These are phyloP conservation scores for Ichneumoninae sp. DNA, from an alignment of 2,888 invertebrate genomes.

Conservation along the genomic window DNA sequence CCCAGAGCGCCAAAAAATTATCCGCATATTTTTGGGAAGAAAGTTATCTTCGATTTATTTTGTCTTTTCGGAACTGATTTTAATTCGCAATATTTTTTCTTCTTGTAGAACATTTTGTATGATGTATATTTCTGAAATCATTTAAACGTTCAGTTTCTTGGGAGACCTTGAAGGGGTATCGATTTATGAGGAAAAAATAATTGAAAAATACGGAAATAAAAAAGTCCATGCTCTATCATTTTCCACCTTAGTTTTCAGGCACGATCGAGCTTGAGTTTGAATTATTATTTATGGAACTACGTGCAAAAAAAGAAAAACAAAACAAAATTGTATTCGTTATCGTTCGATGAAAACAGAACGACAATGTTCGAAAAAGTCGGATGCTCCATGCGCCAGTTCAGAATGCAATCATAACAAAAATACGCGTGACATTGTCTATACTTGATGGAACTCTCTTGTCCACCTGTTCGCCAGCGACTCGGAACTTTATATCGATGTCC, in stretches of 20 bases:
- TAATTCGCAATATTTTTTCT: neutral
- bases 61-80: neutral
- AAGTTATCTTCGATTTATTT: neutral
- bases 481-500: constrained; percentile 15
- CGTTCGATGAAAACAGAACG: neutral
- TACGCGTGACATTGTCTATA: constrained; percentile 23
- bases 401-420: constrained; percentile 8
- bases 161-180: too few relatives aligned
- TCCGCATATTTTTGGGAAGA: neutral
- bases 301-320: too few relatives aligned
- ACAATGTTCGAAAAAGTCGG: neutral
- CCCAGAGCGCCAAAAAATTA: neutral
- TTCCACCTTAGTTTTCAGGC: too few relatives aligned
- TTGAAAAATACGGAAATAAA: too few relatives aligned
- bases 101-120: too few relatives aligned
- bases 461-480: constrained; percentile 33
- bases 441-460: constrained; percentile 38
- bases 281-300: too few relatives aligned
- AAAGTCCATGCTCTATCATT: too few relatives aligned
- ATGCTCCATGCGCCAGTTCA: constrained; percentile 17
- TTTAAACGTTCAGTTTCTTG: too few relatives aligned
- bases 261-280: too few relatives aligned
- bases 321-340: neutral
- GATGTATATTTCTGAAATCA: too few relatives aligned
- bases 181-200: too few relatives aligned